Evolutionary conservation across 2,113 vertebrate species (phyloP).

Genomic region (Ploceus nigricollis): DNA sequence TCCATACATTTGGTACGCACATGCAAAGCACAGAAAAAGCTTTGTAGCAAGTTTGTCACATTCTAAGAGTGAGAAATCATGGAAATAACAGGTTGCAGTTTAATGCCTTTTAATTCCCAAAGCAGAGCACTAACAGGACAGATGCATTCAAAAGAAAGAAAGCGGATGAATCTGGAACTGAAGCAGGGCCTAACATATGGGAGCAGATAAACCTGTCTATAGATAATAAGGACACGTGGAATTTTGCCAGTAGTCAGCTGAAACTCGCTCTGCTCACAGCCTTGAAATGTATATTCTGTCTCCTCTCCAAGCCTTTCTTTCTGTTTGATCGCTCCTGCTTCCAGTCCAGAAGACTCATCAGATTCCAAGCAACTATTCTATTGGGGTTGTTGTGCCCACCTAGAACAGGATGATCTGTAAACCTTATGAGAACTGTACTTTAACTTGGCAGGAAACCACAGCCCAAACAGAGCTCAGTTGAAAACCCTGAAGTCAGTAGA

Average conservation of each 20-base stretch:
- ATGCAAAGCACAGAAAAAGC: not conserved
- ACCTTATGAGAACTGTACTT: not conserved
- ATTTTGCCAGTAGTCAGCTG: slow-evolving; percentile 19
- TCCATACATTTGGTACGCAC: not conserved
- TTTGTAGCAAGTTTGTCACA: not conserved
- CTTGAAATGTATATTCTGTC: slow-evolving; percentile 8
- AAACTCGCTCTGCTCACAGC: slow-evolving; percentile 2
- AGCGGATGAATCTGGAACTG: not conserved
- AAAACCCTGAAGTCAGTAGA: not conserved
- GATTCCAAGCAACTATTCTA: not conserved
- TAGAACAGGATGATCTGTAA: slow-evolving; percentile 21
- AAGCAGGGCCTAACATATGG: slow-evolving; percentile 14
- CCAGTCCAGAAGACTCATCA: not conserved
- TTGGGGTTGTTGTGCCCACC: not conserved
- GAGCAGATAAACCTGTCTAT: slow-evolving; percentile 43
- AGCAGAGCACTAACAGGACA: not conserved
- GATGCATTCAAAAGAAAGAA: slow-evolving; percentile 1
- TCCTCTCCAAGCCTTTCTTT: not conserved
- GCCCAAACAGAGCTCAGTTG: not conserved
- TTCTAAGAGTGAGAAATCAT: not conserved
- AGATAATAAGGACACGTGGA: not conserved
- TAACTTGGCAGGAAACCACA: not conserved
- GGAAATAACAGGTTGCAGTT: not conserved
- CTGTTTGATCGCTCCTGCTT: not conserved
- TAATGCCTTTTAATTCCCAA: not conserved